Percentiles rank a stretch among this genome's conserved stretches.
Evolutionary conservation across 1,140 invertebrate species (phyloP).

Genomic region (Eriocheir sinensis): DNA sequence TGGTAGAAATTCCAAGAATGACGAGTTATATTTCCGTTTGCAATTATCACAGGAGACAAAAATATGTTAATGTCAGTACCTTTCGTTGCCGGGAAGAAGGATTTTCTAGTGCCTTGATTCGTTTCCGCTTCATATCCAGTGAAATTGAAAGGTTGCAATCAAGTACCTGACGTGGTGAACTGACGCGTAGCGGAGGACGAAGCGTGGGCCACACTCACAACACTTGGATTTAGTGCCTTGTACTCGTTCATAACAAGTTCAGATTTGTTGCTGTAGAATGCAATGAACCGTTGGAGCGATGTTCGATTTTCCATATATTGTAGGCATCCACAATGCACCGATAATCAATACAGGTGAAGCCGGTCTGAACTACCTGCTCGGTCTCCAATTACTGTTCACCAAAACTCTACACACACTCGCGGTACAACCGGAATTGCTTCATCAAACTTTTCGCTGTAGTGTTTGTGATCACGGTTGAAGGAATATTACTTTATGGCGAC

Average conservation of each 20-base stretch:
- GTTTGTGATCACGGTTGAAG: too few species aligned
- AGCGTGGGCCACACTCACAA: background rate
- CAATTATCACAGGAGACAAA: background rate
- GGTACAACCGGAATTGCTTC: background rate
- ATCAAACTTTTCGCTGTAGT: constrained; percentile 9
- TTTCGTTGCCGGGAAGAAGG: too few species aligned
- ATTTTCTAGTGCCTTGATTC: background rate
- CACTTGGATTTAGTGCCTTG: background rate
- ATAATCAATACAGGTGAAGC: background rate
- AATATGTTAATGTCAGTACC: too few species aligned
- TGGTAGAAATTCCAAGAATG: background rate
- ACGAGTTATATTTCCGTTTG: background rate
- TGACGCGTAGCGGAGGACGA: background rate
- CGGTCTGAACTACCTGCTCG: background rate
- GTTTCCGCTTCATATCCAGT: background rate
- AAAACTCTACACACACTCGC: background rate
- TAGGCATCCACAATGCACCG: background rate
- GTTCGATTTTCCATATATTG: background rate
- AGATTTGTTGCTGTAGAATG: background rate
- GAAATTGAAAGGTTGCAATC: background rate
- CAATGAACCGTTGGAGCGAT: background rate
- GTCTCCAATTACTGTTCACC: background rate
- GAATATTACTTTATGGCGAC: too few species aligned
- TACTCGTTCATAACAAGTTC: background rate
- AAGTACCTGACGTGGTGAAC: background rate